Conservation (phyloP, 2,888 invertebrate species). For the Eilema griseolum region DNA sequence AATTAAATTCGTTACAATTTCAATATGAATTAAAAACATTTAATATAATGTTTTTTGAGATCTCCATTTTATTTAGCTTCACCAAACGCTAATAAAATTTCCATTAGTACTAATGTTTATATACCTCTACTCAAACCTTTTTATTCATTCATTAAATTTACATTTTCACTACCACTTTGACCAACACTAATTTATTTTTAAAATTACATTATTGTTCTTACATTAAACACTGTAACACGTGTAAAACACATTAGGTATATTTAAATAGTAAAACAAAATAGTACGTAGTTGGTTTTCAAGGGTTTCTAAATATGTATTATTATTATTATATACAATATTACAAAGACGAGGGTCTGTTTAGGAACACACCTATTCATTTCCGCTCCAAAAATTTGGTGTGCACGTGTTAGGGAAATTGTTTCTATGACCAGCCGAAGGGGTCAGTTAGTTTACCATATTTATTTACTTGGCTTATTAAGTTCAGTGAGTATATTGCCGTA, state of each 20-base stretch:
- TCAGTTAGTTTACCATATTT: conserved; percentile 20
- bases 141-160: neutral
- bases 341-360: conserved; percentile 20
- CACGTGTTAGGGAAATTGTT: conserved; percentile 37
- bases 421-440: conserved; percentile 27
- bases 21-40: neutral
- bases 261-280: neutral
- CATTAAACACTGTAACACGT: conserved; percentile 4
- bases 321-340: conserved; percentile 6
- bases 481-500: conserved; percentile 11
- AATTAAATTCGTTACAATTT: neutral
- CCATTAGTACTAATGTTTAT: conserved; percentile 5
- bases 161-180: neutral
- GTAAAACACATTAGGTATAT: neutral
- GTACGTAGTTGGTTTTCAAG: neutral
- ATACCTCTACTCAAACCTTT: neutral
- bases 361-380: conserved; percentile 40
- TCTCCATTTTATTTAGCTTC: neutral
- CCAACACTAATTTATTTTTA: neutral
- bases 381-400: conserved; percentile 41
- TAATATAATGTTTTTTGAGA: neutral
- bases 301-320: neutral
- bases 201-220: conserved; percentile 1
- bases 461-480: conserved; percentile 27
- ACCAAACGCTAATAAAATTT: neutral